phyloP scores from a whole-genome alignment of 2,888 invertebrate genomes.

The Chrysolina haemoptera region DNA sequence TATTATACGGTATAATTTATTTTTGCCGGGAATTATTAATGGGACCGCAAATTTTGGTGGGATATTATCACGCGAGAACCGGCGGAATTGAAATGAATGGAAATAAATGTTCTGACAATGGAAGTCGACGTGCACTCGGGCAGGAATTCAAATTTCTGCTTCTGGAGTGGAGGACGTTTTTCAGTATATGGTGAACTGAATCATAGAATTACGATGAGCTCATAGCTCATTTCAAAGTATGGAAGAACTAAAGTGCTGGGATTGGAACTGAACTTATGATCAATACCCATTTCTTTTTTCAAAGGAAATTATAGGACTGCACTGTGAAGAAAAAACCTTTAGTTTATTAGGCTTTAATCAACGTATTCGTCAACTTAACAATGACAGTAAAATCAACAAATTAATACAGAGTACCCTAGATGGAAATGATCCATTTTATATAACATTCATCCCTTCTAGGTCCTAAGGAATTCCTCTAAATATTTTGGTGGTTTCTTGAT shows the following conservation, averaged over 20 bases:
- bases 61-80: slow-evolving; percentile 37
- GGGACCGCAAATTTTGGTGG: slow-evolving; percentile 37
- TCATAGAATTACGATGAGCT: not conserved
- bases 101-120: slow-evolving; percentile 20
- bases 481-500: no score
- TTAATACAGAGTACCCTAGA: no score
- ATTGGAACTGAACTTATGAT: not conserved
- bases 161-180: not conserved
- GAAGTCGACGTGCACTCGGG: slow-evolving; percentile 7
- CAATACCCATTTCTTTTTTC: no score
- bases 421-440: no score
- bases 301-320: no score
- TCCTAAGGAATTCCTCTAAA: no score
- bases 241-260: not conserved
- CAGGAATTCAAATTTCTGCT: not conserved
- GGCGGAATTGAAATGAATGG: slow-evolving; percentile 18
- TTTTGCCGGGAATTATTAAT: slow-evolving; percentile 41
- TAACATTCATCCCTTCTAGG: no score
- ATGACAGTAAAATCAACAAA: no score
- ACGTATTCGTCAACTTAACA: no score
- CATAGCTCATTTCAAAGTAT: not conserved
- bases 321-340: no score
- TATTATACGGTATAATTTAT: slow-evolving; percentile 52
- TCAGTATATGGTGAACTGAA: not conserved
- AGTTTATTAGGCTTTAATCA: no score